Evolutionary conservation across 2,797 vertebrate genomes (phyloP), one percentile per base, ranked within the genome.

Genomic region (Tragelaphus oryx): DNA sequence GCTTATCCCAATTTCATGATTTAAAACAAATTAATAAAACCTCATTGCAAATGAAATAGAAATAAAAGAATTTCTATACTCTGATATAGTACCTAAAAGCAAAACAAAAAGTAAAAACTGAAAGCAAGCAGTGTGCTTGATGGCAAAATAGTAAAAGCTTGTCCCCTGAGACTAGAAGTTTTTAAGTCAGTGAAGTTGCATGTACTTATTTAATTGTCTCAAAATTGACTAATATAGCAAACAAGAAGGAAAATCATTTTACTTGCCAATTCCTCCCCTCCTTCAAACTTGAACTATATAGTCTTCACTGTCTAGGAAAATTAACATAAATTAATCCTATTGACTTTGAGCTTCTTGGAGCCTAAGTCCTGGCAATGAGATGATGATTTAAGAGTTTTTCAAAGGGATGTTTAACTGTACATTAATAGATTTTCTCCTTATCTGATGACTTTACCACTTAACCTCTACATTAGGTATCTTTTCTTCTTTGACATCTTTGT

Each of bases 301-400:
- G 17, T 82, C 33, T 41, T 94, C 14, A 50, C 30, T 87, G 11
- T 74, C 52, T 52, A 79, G 28, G 76, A 88, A 68, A 76, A 57
- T 87, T 65, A 68, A 52, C 22, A 59, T 33, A 60, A 71, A 18
- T 91, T 62, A 74, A 92, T 89, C 54, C n/a, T 94, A 13, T 74
- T 83, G 78, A 76, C 54, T 74, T 89, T 80, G 60, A 80, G 30
- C 33, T 89, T 78, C 33, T 89, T 37, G 55, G 11, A 54, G 28
- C 57, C 59, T 60, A 71, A 84, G 28, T 85, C 46, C 44, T 95
- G 46, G 28, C 52, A 85, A 85, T 74, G 17, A 71, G 71, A 71
- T 83, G 50, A 87, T 92, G 24, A 89, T 84, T 89, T 83, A 57
- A 76, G 59, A 92, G 37, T 86, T 90, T 89, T 95, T 89, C 87